Conservation (phyloP, 2,797 vertebrate genomes). For the Hipposideros larvatus region DNA sequence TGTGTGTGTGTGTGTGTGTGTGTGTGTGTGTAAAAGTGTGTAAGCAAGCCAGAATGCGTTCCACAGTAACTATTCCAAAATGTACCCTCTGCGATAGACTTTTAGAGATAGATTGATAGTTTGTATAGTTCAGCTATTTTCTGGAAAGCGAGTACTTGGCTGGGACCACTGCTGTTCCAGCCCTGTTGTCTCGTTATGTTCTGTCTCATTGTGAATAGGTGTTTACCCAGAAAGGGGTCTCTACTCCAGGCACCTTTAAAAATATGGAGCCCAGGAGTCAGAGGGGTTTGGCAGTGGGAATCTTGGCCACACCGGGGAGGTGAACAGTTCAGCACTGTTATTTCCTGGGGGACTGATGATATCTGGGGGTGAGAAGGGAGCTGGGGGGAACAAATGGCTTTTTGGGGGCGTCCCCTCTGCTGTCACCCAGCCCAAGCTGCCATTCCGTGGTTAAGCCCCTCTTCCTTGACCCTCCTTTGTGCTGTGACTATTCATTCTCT, state of each 20-base stretch:
- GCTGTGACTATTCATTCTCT: conserved; percentile 16
- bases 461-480: not conserved
- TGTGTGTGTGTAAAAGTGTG: not conserved
- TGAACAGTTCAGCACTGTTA: not conserved
- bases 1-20: not conserved
- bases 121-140: not conserved
- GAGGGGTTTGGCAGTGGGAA: not conserved
- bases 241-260: not conserved
- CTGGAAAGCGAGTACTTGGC: not conserved
- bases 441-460: not conserved
- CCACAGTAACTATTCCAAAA: not conserved
- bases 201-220: not conserved
- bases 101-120: conserved; percentile 1
- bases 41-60: not conserved
- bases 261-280: not conserved
- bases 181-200: not conserved
- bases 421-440: not conserved
- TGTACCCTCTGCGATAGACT: not conserved
- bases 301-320: not conserved
- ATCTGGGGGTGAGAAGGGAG: not conserved
- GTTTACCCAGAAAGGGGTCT: not conserved
- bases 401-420: not conserved
- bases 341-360: not conserved
- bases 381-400: not conserved
- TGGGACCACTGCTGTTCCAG: not conserved